phyloP scores from a whole-genome alignment of 2,797 vertebrate genomes.

The Poeciliopsis paucimaculata region DNA sequence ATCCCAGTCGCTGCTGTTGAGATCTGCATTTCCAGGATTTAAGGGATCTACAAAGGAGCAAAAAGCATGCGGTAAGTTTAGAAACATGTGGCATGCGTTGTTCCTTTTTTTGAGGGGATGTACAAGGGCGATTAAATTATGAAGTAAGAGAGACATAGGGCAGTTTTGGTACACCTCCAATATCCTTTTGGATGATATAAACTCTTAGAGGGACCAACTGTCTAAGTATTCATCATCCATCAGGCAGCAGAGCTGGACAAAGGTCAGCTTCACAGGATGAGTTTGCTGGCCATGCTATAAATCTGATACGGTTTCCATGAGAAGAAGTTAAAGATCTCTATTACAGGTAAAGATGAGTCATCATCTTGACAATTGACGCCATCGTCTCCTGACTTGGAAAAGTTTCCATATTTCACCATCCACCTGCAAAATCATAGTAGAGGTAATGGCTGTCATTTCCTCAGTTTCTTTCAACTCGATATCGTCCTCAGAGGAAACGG shows the following conservation, averaged over 20 bases:
- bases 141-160: neutral
- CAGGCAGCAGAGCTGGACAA: neutral
- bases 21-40: constrained; percentile 91
- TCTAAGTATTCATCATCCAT: neutral
- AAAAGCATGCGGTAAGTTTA: neutral
- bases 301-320: neutral
- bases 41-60: constrained; percentile 80
- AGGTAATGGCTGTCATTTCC: neutral
- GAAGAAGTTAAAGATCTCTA: constrained; percentile 3
- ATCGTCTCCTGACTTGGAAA: neutral
- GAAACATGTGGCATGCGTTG: neutral
- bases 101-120: neutral
- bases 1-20: constrained; percentile 90
- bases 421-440: neutral
- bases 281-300: neutral
- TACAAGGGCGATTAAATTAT: neutral
- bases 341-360: constrained; percentile 1
- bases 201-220: neutral
- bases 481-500: neutral
- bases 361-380: constrained; percentile 2
- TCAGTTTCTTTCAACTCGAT: neutral
- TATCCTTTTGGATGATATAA: constrained; percentile 1
- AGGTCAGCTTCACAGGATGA: neutral
- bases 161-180: neutral
- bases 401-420: constrained; percentile 1